Conservation (phyloP, 2,888 invertebrate genomes). For the Cryptus armator region DNA sequence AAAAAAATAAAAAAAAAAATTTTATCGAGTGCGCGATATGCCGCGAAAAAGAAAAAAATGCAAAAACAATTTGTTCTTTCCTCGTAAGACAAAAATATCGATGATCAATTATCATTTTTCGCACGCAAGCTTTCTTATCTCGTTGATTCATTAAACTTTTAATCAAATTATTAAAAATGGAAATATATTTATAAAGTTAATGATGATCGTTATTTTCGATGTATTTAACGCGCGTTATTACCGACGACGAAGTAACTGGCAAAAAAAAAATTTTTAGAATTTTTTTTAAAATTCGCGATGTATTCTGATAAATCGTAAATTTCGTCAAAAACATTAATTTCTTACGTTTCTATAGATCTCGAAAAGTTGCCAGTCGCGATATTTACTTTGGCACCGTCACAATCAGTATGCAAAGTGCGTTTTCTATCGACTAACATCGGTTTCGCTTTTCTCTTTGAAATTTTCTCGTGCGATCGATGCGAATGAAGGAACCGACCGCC, state of each 20-base stretch:
- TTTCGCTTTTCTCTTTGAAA: not conserved
- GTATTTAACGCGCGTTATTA: no score
- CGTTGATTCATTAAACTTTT: not conserved
- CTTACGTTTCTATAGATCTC: not conserved
- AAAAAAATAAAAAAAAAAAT: not conserved
- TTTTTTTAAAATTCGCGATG: no score
- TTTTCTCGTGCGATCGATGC: not conserved
- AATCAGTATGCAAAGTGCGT: not conserved
- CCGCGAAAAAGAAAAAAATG: no score
- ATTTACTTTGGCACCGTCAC: constrained; percentile 5
- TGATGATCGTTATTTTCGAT: not conserved
- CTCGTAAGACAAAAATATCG: no score
- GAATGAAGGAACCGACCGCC: not conserved
- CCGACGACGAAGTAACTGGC: no score
- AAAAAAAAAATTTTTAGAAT: no score
- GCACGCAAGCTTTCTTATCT: not conserved
- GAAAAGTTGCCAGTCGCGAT: not conserved
- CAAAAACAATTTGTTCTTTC: no score
- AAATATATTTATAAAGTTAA: not conserved
- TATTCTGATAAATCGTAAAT: no score
- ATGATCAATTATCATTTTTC: not conserved
- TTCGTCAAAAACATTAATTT: not conserved
- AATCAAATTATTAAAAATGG: not conserved
- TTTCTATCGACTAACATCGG: not conserved
- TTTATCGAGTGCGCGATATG: not conserved